Percentiles rank a stretch among this genome's conserved stretches.
Conservation (phyloP, 2,888 invertebrate genomes). For the Scaptomyza polygonia region DNA sequence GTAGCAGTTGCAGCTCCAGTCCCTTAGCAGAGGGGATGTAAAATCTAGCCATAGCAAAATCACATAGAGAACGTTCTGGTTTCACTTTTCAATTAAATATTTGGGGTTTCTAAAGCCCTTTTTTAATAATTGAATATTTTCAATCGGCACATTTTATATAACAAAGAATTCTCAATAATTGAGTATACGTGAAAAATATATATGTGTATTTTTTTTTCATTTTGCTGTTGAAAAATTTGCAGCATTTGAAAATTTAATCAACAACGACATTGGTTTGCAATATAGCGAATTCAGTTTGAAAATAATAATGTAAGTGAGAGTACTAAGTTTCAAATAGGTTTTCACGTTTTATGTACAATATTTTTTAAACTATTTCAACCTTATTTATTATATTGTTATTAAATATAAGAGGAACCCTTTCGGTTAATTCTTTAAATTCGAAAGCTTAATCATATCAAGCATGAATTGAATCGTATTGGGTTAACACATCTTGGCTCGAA, state of each 20-base stretch:
- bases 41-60: constrained; percentile 37
- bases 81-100: constrained; percentile 65
- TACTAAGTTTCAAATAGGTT: too few species aligned
- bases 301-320: too few species aligned
- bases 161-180: constrained; percentile 62
- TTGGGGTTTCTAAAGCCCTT: constrained; percentile 33
- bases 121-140: constrained; percentile 62
- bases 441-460: constrained; percentile 16
- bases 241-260: too few species aligned
- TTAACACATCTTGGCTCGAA: constrained; percentile 16
- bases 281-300: too few species aligned
- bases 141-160: constrained; percentile 57
- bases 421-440: background rate
- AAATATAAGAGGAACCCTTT: background rate
- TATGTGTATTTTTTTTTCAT: too few species aligned
- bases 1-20: too few species aligned
- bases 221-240: too few species aligned
- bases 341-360: too few species aligned
- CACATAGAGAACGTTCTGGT: constrained; percentile 38
- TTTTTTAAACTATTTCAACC: too few species aligned
- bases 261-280: too few species aligned
- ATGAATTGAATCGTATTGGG: constrained; percentile 19
- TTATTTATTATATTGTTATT: background rate
- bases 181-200: constrained; percentile 50
- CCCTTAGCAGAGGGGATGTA: constrained; percentile 20